Conservation (phyloP, 1,140 invertebrate genomes). For the Hyles euphorbiae region DNA sequence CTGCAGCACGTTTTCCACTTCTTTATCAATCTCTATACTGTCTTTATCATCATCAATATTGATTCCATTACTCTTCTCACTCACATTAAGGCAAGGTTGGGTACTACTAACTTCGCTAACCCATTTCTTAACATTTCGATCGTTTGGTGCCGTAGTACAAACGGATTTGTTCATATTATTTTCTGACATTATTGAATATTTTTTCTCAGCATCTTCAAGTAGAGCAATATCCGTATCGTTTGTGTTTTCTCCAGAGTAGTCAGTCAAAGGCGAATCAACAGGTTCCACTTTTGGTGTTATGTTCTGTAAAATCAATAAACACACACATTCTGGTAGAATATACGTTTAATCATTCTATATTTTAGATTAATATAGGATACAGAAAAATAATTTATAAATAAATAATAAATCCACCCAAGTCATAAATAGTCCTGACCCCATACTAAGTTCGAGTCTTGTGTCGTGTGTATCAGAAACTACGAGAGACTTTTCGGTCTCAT, state of each 20-base stretch:
- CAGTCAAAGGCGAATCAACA: conserved; percentile 56
- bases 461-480: too few species aligned
- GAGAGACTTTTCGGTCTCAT: too few species aligned
- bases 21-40: conserved; percentile 64
- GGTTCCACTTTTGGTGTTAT: conserved; percentile 63
- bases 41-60: conserved; percentile 55
- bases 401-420: too few species aligned
- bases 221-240: conserved; percentile 63
- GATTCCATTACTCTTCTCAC: conserved; percentile 42
- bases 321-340: too few species aligned
- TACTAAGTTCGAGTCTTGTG: too few species aligned
- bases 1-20: conserved; percentile 65
- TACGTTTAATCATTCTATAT: too few species aligned
- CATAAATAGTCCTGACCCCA: too few species aligned
- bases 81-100: conserved; percentile 54
- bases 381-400: too few species aligned
- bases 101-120: conserved; percentile 66
- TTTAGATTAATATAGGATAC: too few species aligned
- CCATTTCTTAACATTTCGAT: conserved; percentile 52
- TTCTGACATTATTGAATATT: conserved; percentile 46
- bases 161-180: conserved; percentile 32
- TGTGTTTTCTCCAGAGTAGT: conserved; percentile 64
- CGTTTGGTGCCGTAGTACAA: conserved; percentile 23
- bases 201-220: conserved; percentile 55
- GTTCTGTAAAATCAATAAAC: conserved; percentile 35